Base-by-base conservation (phyloP, 2,888 invertebrate species). In the Aproaerema taeniolella region DNA sequence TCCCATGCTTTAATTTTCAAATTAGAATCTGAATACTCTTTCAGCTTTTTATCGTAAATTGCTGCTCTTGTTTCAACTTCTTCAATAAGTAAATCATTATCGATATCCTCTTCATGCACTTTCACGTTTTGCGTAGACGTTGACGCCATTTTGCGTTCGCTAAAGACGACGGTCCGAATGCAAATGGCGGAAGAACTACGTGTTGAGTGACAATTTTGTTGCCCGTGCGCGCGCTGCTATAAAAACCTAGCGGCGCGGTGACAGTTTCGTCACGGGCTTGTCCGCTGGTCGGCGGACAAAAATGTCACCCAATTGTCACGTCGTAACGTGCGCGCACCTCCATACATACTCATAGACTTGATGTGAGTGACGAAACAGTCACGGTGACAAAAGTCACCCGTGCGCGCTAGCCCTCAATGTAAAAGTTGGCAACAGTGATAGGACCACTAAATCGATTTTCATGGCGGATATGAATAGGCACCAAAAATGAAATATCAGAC, bases 261-360 rank as follows among this genome's bases (percentile, higher is more conserved):
- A 38, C 38, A 38, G 30, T 29, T 38, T 38, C 30, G 20, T 38
- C 30, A 38, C 38, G 38, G 38, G 38, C 31, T 38, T 38, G 38
- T 38, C 24, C 38, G 30, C 38, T 17, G 30, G 38, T 38, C 38
- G 30, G 36, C 36, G 36, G 10, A 26, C 16, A 36, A 14, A 36
- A 36, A 36, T 36, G 28, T 26, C 36, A 36, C 36, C 36, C 28
- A 26, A 20, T 36, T 36, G 36, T 36, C 36, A 36, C 29, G 36
- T 36, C 36, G 36, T 36, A 36, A 20, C 20, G 20, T 20, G 20
- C 20, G 20, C 20, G 20, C 20, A 20, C 20, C 20, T 20, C 20
- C 20, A 36, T 28, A 26, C 36, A 26, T 36, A 25, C 20, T 28
- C 36, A 29, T 20, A 11, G 26, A 36, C 36, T 36, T 36, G 36